Percentiles rank a stretch among this genome's conserved stretches.
phyloP scores from a whole-genome alignment of 2,113 vertebrate species.

The Ciconia stormi region DNA sequence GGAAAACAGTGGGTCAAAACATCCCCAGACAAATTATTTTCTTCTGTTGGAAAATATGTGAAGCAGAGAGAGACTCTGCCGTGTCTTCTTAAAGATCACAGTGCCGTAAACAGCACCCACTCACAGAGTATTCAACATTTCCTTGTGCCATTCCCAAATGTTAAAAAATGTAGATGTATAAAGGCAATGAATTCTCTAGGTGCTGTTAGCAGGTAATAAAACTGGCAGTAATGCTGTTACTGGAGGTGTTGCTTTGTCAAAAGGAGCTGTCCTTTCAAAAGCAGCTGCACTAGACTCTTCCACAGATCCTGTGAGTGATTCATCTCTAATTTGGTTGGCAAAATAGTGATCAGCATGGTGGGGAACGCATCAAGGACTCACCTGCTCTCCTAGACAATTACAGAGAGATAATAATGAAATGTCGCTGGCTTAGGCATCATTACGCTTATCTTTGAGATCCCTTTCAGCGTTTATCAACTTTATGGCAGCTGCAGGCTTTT shows the following conservation, averaged over 20 bases:
- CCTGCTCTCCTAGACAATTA: background rate
- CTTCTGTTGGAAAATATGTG: accelerated
- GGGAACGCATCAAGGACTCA: background rate
- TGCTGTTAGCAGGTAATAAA: background rate
- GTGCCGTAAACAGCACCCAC: background rate
- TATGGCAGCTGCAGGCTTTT: conserved; percentile 6
- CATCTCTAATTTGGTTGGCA: background rate
- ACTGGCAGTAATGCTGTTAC: background rate
- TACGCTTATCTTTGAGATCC: conserved; percentile 43
- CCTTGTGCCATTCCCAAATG: background rate
- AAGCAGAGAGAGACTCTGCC: background rate
- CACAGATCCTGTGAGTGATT: background rate
- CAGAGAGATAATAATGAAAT: conserved; percentile 37
- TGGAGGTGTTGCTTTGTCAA: background rate
- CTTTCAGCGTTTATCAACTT: conserved; percentile 57
- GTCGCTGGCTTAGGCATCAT: conserved; percentile 39
- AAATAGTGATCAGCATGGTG: background rate
- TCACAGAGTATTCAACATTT: background rate
- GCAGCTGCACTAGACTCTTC: background rate
- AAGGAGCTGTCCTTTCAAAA: background rate
- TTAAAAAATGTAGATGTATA: background rate
- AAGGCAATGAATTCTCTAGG: background rate
- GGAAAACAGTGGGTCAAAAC: background rate
- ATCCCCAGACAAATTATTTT: background rate
- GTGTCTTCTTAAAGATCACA: background rate